Conservation (phyloP, 1,140 invertebrate genomes). For the Manduca sexta region DNA sequence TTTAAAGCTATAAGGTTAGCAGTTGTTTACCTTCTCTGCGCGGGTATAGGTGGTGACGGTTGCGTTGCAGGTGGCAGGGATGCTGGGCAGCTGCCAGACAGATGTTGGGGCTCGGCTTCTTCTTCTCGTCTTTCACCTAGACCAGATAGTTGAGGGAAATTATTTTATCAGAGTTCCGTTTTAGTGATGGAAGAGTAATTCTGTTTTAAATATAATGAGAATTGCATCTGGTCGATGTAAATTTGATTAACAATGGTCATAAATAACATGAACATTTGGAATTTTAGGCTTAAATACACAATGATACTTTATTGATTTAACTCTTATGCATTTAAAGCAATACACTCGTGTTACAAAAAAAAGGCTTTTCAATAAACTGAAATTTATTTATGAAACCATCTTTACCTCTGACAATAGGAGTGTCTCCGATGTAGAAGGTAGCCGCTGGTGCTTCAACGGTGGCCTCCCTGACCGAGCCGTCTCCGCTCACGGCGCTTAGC, state of each 20-base stretch:
- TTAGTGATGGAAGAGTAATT: not conserved
- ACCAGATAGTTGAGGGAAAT: not conserved
- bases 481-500: constrained; percentile 59
- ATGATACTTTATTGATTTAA: too few species aligned
- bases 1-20: too few species aligned
- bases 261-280: too few species aligned
- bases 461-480: constrained; percentile 59
- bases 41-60: constrained; percentile 51
- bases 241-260: too few species aligned
- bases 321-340: too few species aligned
- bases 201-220: too few species aligned
- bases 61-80: constrained; percentile 52
- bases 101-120: constrained; percentile 37
- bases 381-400: not conserved
- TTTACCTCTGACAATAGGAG: constrained; percentile 63
- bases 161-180: too few species aligned
- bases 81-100: constrained; percentile 60
- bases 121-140: constrained; percentile 42
- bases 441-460: constrained; percentile 51
- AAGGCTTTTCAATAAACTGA: too few species aligned
- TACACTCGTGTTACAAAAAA: too few species aligned
- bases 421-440: constrained; percentile 70
- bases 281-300: too few species aligned
- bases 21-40: constrained; percentile 56
- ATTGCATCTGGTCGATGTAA: too few species aligned